Conservation (phyloP, 2,113 vertebrate species). For the Mastomys natalensis region DNA sequence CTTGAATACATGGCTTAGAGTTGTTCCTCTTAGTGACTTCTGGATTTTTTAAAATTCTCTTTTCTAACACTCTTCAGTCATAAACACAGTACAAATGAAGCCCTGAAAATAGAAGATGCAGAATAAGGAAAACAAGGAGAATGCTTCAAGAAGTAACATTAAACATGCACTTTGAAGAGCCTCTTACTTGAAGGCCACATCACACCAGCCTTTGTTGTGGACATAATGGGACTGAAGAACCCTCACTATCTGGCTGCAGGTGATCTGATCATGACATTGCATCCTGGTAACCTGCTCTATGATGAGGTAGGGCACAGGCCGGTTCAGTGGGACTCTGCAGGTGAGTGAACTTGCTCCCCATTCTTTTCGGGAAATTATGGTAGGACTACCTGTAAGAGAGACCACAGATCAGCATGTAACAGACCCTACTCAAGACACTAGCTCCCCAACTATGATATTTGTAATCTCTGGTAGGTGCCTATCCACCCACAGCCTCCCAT, state of each 20-base stretch:
- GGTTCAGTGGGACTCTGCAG: slow-evolving; percentile 2
- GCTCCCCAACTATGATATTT: too few relatives aligned
- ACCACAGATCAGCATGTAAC: background rate
- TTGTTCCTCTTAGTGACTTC: background rate
- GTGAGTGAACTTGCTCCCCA: slow-evolving; percentile 43
- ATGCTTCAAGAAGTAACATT: too few relatives aligned
- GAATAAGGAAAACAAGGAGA: background rate
- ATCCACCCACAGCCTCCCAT: too few relatives aligned
- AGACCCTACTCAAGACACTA: background rate
- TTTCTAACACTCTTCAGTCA: background rate
- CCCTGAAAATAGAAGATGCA: background rate
- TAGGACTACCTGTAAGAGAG: background rate
- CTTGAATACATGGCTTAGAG: background rate
- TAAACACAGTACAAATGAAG: background rate
- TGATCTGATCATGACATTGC: background rate
- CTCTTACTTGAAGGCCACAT: slow-evolving; percentile 77
- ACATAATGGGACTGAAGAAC: slow-evolving; percentile 55
- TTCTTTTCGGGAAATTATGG: slow-evolving; percentile 49
- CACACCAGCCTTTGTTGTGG: slow-evolving; percentile 67
- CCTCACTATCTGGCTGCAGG: slow-evolving; percentile 42
- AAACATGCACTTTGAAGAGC: fast-evolving
- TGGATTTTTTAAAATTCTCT: background rate
- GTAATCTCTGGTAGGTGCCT: too few relatives aligned
- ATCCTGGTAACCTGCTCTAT: background rate
- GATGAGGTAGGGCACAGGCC: slow-evolving; percentile 59